These are phyloP conservation scores for Chrysolina americana DNA, from an alignment of 2,888 invertebrate genomes.

Conservation along the genomic window DNA sequence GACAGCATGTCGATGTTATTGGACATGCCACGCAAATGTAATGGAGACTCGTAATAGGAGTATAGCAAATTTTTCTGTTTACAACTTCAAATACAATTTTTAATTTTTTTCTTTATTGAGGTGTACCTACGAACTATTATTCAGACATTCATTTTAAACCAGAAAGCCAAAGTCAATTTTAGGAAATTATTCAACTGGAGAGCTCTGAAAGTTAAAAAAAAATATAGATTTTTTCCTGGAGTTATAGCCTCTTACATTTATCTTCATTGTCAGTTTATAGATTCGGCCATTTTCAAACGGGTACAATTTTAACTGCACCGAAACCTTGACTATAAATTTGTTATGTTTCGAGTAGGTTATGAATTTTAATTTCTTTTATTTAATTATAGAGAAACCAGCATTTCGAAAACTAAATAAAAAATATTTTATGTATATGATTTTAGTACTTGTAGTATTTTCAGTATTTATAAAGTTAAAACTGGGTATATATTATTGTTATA, in stretches of 20 bases:
- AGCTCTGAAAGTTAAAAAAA: not conserved
- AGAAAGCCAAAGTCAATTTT: no score
- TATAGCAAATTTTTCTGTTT: not conserved
- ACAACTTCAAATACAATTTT: no score
- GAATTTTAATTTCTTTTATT: no score
- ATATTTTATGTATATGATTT: not conserved
- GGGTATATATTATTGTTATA: slow-evolving; percentile 12
- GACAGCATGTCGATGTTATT: slow-evolving; percentile 42
- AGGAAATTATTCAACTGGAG: no score
- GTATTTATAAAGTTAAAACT: not conserved
- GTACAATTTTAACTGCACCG: not conserved
- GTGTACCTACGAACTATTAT: no score
- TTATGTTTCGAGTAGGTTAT: no score
- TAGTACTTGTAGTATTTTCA: not conserved
- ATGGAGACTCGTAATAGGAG: not conserved
- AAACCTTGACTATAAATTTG: not conserved
- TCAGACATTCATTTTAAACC: no score
- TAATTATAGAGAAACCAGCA: not conserved
- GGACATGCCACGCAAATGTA: slow-evolving; percentile 43
- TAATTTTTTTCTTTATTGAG: not conserved
- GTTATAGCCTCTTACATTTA: no score
- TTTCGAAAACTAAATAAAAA: not conserved
- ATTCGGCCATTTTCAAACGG: not conserved
- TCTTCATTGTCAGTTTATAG: not conserved
- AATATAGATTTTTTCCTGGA: not conserved